Percentiles rank a stretch among this genome's conserved stretches.
These are phyloP conservation scores for Apoda limacodes DNA, from an alignment of 2,888 invertebrate genomes.

Conservation along the genomic window DNA sequence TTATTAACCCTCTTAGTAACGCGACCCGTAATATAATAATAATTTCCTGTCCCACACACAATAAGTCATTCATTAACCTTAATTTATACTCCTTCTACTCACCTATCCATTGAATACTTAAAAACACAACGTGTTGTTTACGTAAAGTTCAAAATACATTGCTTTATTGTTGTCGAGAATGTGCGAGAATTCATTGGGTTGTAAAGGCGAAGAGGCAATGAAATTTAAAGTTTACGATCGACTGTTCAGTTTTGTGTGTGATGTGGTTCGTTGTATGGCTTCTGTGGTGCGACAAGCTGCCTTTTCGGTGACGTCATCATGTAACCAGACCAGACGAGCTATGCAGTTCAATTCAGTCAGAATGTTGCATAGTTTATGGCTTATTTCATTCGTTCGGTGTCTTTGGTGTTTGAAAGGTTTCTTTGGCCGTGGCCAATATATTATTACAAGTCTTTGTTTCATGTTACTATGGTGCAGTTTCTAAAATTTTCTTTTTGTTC, in stretches of 20 bases:
- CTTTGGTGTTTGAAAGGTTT: no score
- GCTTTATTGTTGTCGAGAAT: constrained; percentile 16
- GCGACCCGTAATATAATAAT: constrained; percentile 48
- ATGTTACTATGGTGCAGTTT: no score
- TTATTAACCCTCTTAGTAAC: constrained; percentile 35
- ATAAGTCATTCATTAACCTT: constrained; percentile 67
- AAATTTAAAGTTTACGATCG: constrained; percentile 36
- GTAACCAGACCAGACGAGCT: constrained; percentile 42
- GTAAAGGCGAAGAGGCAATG: constrained; percentile 28
- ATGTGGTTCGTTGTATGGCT: constrained; percentile 20
- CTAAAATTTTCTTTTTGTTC: no score
- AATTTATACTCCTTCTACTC: constrained; percentile 62
- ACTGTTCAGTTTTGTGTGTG: constrained; percentile 28
- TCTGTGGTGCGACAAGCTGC: constrained; percentile 5
- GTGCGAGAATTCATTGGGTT: neutral
- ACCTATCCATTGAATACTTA: constrained; percentile 40
- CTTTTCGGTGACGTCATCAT: constrained; percentile 45
- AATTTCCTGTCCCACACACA: constrained; percentile 62
- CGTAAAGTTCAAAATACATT: constrained; percentile 26
- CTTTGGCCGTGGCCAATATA: no score
- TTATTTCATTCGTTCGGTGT: no score
- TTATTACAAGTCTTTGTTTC: no score
- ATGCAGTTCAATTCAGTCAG: no score
- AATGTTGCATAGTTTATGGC: no score
- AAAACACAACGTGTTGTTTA: constrained; percentile 24